These are phyloP conservation scores for Cervus canadensis DNA, from an alignment of 2,113 vertebrate species.

Conservation along the genomic window DNA sequence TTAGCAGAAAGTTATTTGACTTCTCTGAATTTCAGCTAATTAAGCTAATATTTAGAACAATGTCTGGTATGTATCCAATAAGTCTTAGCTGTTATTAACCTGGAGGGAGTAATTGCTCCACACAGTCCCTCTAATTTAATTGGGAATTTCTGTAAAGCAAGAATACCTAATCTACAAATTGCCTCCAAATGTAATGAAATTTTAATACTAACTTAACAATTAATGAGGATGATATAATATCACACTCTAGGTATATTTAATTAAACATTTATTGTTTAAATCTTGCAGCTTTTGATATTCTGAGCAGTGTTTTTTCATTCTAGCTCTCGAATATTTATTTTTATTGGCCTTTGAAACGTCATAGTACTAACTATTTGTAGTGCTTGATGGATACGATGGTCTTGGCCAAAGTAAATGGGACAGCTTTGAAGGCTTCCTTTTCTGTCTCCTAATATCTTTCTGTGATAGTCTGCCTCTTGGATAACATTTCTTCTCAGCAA, in stretches of 20 bases:
- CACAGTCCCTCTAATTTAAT: conserved; percentile 26
- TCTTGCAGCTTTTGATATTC: background rate
- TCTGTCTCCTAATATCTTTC: background rate
- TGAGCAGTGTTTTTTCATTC: background rate
- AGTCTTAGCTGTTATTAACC: conserved; percentile 7
- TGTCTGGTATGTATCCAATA: background rate
- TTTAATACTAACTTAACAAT: conserved; percentile 55
- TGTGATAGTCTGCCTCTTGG: background rate
- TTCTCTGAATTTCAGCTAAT: conserved; percentile 30
- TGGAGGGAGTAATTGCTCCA: background rate
- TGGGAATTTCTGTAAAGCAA: conserved; percentile 33
- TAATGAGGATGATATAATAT: conserved; percentile 48
- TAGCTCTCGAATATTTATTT: background rate
- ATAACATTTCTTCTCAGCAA: background rate
- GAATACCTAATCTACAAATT: conserved; percentile 23
- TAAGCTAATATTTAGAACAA: conserved; percentile 23
- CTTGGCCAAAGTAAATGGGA: background rate
- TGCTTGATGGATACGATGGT: background rate
- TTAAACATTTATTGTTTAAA: conserved; percentile 48
- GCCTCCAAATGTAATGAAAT: conserved; percentile 41
- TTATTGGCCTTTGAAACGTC: background rate
- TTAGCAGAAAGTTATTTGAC: background rate
- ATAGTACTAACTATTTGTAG: background rate
- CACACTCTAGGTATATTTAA: conserved; percentile 43
- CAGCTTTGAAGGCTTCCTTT: background rate